Evolutionary conservation across 92 coral and sea anemone genomes (phyloP).

Genomic region (Palythoa heliodiscus): DNA sequence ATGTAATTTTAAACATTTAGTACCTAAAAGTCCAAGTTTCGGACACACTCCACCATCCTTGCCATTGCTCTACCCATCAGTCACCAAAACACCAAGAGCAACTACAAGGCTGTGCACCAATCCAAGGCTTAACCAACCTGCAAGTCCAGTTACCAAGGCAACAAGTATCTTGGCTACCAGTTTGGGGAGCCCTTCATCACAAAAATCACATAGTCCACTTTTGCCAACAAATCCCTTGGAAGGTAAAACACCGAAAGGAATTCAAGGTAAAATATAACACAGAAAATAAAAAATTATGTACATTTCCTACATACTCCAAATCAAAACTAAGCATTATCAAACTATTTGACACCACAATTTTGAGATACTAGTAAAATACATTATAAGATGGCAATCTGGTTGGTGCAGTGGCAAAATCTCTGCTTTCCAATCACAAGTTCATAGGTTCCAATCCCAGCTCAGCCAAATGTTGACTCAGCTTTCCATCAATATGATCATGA

Average conservation of each 20-base stretch:
- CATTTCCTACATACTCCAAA: too few species aligned
- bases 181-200: conserved; percentile 42
- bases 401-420: too few species aligned
- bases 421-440: too few species aligned
- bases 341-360: too few species aligned
- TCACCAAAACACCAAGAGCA: conserved; percentile 35
- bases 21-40: conserved; percentile 15
- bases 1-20: conserved; percentile 16
- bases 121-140: conserved; percentile 60
- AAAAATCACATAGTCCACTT: conserved; percentile 7
- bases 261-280: background rate
- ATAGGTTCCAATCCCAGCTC: too few species aligned
- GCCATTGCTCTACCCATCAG: conserved; percentile 6
- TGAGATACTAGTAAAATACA: too few species aligned
- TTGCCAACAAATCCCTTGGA: background rate
- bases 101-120: conserved; percentile 59
- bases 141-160: conserved; percentile 58
- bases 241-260: background rate
- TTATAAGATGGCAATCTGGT: too few species aligned
- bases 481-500: too few species aligned
- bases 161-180: conserved; percentile 15
- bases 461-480: too few species aligned
- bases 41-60: conserved; percentile 20
- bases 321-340: too few species aligned
- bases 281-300: too few species aligned